Base-by-base conservation (phyloP, 2,888 invertebrate species). In the Cephus nigrinus region DNA sequence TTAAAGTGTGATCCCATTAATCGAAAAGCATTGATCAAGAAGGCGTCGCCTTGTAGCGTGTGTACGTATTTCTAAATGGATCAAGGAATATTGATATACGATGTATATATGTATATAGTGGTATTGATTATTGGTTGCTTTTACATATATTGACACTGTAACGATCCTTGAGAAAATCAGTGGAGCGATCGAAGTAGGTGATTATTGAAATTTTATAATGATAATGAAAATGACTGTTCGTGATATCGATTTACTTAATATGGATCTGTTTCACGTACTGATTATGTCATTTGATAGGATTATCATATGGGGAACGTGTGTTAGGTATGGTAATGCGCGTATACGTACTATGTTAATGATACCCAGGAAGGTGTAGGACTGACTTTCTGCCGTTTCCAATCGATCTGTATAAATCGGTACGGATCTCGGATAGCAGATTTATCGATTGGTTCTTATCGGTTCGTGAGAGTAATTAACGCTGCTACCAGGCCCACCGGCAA, bases 401-500 rank as follows among this genome's bases (percentile, higher is more conserved):
- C 76, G 75, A 76, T 75, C 69, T 31, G 72, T 76, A 80, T 72
- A 73, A 73, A 77, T 80, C 79, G 78, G 77, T 79, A 74, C 40
- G 77, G 78, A 75, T 76, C 79, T 75, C 79, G 76, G 69, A 75
- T 77, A 76, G 75, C 75, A 69, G 30, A 71, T 33, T 79, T 71
- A 40, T 75, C 82, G 80, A 82, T 82, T 78, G 82, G 78, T 81
- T 79, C 82, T 82, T 78, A 76, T 80, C 79, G 79, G 80, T 82
- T 80, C 80, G 78, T 75, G 76, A 33, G 80, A 81, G 84, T 84
- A 85, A 85, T 85, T 84, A 84, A 84, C 82, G 82, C 84, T 81
- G 80, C 80, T 82, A 82, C 80, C 80, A 83, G 83, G 83, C 82
- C 80, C 82, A 36, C 75, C 80, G 80, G 82, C 69, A 71, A 34